Conservation (phyloP, 2,113 vertebrate genomes). For the Corythoichthys haematopterus region DNA sequence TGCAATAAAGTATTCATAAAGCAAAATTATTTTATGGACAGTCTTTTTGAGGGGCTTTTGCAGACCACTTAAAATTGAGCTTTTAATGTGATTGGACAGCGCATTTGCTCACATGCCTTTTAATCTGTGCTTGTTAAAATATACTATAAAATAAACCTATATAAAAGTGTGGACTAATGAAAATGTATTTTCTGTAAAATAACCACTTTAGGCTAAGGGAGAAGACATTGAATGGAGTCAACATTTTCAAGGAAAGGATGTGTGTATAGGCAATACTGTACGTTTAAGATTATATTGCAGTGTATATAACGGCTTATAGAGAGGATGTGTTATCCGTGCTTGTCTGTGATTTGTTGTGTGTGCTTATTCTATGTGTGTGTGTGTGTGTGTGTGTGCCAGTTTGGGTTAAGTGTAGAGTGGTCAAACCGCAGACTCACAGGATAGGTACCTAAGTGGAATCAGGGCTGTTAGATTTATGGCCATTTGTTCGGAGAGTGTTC, state of each 20-base stretch:
- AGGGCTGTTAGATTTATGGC: slow-evolving; percentile 95
- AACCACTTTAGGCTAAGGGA: slow-evolving; percentile 28
- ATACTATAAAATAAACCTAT: slow-evolving; percentile 3
- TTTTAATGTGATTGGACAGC: slow-evolving; percentile 44
- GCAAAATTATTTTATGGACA: slow-evolving; percentile 27
- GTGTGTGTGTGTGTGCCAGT: slow-evolving; percentile 55
- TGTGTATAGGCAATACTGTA: background rate
- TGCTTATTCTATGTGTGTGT: slow-evolving; percentile 20
- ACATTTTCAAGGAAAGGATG: slow-evolving; percentile 13
- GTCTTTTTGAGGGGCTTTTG: slow-evolving; percentile 29
- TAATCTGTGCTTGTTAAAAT: slow-evolving; percentile 28
- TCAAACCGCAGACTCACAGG: slow-evolving; percentile 69
- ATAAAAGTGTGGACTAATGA: slow-evolving; percentile 10
- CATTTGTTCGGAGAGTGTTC: slow-evolving; percentile 96
- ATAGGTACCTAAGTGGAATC: slow-evolving; percentile 77
- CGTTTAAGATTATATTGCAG: slow-evolving; percentile 16
- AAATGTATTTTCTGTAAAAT: slow-evolving; percentile 23
- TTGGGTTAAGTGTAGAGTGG: slow-evolving; percentile 67
- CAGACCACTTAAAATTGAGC: slow-evolving; percentile 35
- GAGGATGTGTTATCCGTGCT: slow-evolving; percentile 22
- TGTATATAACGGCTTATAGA: slow-evolving; percentile 14
- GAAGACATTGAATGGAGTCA: slow-evolving; percentile 28
- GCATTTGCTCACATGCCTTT: slow-evolving; percentile 32
- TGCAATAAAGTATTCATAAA: slow-evolving; percentile 37
- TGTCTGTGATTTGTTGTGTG: slow-evolving; percentile 25